A percentile compares a stretch with the other conserved stretches of the same genome.
These are phyloP conservation scores for Centropus bengalensis DNA, from an alignment of 2,113 vertebrate species.

Conservation along the genomic window DNA sequence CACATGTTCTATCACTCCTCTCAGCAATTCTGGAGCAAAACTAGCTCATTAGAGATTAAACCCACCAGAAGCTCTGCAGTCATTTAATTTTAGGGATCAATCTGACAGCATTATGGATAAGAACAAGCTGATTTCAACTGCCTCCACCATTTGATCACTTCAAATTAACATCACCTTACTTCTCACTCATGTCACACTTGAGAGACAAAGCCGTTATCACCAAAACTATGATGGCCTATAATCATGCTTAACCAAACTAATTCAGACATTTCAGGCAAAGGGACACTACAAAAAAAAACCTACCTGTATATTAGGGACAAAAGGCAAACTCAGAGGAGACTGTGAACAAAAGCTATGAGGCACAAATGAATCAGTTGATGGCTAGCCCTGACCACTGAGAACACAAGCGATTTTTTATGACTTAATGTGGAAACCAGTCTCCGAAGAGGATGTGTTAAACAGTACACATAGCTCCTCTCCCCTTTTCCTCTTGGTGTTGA, in stretches of 20 bases:
- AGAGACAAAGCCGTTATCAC: neutral
- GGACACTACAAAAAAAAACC: neutral
- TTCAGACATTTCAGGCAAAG: neutral
- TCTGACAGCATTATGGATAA: neutral
- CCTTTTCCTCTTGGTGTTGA: neutral
- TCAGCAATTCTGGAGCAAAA: neutral
- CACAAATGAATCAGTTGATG: neutral
- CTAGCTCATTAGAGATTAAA: neutral
- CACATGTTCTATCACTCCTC: neutral
- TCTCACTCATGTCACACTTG: neutral
- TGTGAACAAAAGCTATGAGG: neutral
- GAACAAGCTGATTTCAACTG: neutral
- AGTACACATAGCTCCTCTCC: neutral
- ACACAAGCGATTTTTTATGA: neutral
- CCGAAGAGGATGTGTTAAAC: neutral
- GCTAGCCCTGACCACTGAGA: neutral
- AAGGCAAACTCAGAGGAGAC: neutral
- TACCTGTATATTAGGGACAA: neutral
- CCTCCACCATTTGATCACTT: neutral
- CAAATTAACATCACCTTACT: neutral
- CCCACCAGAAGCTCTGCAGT: neutral
- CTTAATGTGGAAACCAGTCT: neutral
- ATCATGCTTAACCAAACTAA: neutral
- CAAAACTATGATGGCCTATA: neutral
- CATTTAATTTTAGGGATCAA: neutral